These are phyloP conservation scores for Coecobrya sp. DNA, from an alignment of 2,888 invertebrate species.

Conservation along the genomic window DNA sequence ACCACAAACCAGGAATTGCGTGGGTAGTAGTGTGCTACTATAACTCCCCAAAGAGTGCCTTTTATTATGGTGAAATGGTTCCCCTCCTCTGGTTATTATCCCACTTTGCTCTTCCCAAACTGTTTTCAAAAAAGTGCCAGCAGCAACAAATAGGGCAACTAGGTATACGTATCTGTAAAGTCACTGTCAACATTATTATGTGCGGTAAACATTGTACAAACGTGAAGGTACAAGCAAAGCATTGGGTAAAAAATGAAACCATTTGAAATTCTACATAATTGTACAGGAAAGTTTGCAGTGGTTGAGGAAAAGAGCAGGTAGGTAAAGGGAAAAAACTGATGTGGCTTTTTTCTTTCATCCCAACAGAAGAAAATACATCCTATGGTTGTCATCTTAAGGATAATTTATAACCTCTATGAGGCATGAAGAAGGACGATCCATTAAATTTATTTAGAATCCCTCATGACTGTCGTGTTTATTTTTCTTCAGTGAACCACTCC, in stretches of 20 bases:
- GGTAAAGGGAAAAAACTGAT: neutral
- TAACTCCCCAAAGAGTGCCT: neutral
- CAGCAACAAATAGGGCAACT: neutral
- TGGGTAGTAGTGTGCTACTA: neutral
- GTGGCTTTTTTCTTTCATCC: neutral
- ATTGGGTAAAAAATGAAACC: neutral
- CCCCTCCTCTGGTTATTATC: neutral
- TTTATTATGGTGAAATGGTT: neutral
- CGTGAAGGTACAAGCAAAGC: neutral
- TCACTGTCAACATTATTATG: neutral
- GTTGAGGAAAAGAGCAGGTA: neutral
- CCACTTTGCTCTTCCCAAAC: neutral
- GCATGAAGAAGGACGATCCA: constrained; percentile 61
- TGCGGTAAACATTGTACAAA: neutral
- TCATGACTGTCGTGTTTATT: constrained; percentile 71
- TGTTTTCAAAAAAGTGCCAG: neutral
- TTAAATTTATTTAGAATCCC: constrained; percentile 64
- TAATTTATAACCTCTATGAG: constrained; percentile 68
- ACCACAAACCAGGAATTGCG: constrained; percentile 4
- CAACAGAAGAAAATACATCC: neutral
- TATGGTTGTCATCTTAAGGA: constrained; percentile 67
- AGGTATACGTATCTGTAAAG: too few relatives aligned
- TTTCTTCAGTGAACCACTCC: constrained; percentile 62
- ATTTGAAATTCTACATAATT: neutral
- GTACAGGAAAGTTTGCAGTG: neutral